These are phyloP conservation scores for Phortica okadai DNA, from an alignment of 2,888 invertebrate species.

Conservation along the genomic window DNA sequence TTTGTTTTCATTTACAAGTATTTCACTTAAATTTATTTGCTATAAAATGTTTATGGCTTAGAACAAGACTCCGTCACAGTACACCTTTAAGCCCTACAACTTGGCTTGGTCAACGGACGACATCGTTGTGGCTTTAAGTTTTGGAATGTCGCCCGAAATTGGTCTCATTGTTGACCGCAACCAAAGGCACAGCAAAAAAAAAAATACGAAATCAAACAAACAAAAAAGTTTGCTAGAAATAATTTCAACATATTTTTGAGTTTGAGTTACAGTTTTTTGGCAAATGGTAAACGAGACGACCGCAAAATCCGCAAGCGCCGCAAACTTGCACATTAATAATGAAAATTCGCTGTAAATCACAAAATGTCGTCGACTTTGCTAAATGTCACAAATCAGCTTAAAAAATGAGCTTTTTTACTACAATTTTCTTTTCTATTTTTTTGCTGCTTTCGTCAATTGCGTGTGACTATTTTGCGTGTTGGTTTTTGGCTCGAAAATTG, in stretches of 20 bases:
- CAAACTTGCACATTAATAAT: slow-evolving; percentile 19
- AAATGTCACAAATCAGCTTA: slow-evolving; percentile 9
- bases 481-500: too few relatives aligned
- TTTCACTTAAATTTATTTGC: slow-evolving; percentile 69
- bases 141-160: neutral
- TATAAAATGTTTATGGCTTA: slow-evolving; percentile 65
- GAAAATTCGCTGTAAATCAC: slow-evolving; percentile 12
- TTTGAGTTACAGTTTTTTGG: neutral
- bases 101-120: neutral
- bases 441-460: neutral
- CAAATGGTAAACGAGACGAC: neutral
- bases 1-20: slow-evolving; percentile 71
- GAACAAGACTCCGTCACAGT: too few relatives aligned
- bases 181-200: neutral
- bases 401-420: neutral
- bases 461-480: neutral
- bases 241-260: neutral
- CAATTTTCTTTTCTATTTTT: neutral
- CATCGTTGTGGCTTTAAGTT: neutral
- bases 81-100: neutral
- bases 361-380: slow-evolving; percentile 17
- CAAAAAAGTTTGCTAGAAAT: neutral
- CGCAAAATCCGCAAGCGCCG: slow-evolving; percentile 2
- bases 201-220: neutral
- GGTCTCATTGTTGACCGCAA: neutral